These are phyloP conservation scores for Coturnix japonica DNA, from an alignment of 2,113 vertebrate genomes.

Conservation along the genomic window DNA sequence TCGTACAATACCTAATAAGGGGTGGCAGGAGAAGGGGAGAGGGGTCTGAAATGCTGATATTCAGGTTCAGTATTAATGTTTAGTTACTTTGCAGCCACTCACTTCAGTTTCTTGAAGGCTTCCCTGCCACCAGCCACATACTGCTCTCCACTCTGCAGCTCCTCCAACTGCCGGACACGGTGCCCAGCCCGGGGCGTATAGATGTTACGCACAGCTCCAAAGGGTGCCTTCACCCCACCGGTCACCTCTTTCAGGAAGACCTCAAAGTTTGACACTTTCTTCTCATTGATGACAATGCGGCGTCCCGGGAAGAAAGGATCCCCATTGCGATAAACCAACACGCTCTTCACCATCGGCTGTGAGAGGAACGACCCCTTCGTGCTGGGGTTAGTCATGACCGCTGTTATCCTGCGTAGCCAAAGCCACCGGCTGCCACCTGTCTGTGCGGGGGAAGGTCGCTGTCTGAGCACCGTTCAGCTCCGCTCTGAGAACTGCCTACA, in stretches of 20 bases:
- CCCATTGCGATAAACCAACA: slow-evolving; percentile 93
- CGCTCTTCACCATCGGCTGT: slow-evolving; percentile 91
- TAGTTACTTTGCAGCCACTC: slow-evolving; percentile 69
- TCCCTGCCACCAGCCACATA: slow-evolving; percentile 95
- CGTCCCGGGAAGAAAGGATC: slow-evolving; percentile 92
- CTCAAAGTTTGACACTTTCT: slow-evolving; percentile 90
- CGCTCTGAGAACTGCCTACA: background rate
- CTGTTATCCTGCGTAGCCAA: background rate
- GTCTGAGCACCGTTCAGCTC: background rate
- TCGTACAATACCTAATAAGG: background rate
- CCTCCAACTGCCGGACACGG: slow-evolving; percentile 86
- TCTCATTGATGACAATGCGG: slow-evolving; percentile 90
- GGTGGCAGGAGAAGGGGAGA: too few species aligned
- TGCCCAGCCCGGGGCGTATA: slow-evolving; percentile 91
- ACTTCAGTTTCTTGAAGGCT: slow-evolving; percentile 95
- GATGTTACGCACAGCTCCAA: slow-evolving; percentile 93
- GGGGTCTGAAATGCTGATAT: background rate
- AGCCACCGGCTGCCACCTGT: background rate
- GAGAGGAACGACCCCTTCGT: slow-evolving; percentile 83
- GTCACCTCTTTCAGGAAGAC: slow-evolving; percentile 92
- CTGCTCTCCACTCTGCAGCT: slow-evolving; percentile 90
- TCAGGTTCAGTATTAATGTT: background rate
- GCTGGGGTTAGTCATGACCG: slow-evolving; percentile 57
- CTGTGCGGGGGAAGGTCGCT: background rate
- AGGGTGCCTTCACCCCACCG: slow-evolving; percentile 87